Conservation (phyloP, 1,140 invertebrate species). For the Thaumatotibia leucotreta region DNA sequence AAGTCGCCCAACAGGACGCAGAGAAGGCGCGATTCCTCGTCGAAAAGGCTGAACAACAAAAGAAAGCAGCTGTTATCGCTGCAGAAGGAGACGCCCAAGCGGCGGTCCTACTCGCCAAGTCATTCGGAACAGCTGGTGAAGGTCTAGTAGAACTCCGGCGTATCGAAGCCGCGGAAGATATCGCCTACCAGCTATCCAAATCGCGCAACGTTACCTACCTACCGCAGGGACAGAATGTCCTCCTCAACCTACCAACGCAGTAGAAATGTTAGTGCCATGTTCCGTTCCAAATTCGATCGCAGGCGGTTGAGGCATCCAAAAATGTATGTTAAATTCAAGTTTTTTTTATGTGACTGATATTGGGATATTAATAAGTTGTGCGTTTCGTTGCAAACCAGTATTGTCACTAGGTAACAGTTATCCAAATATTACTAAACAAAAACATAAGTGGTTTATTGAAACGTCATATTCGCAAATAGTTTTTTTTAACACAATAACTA, state of each 20-base stretch:
- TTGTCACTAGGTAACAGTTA: not conserved
- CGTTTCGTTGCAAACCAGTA: not conserved
- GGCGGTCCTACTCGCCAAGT: slow-evolving; percentile 93
- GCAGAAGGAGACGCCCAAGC: slow-evolving; percentile 98
- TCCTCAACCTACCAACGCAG: slow-evolving; percentile 90
- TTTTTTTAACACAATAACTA: not conserved
- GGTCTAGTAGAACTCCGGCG: slow-evolving; percentile 97
- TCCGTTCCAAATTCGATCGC: slow-evolving; percentile 5
- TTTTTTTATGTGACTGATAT: not conserved
- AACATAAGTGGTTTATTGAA: not conserved
- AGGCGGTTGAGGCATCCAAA: not conserved
- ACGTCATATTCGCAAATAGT: not conserved
- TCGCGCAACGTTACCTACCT: slow-evolving; percentile 97
- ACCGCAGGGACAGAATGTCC: slow-evolving; percentile 93
- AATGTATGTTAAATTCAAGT: not conserved
- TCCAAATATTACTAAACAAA: not conserved
- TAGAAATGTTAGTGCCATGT: slow-evolving; percentile 28
- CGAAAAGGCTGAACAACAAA: slow-evolving; percentile 99
- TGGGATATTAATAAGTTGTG: not conserved
- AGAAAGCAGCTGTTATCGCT: slow-evolving; percentile 95
- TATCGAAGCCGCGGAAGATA: slow-evolving; percentile 99
- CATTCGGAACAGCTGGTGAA: slow-evolving; percentile 94
- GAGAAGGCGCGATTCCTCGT: slow-evolving; percentile 99
- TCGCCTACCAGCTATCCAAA: slow-evolving; percentile 95
- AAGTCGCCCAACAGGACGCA: slow-evolving; percentile 99